phyloP scores from a whole-genome alignment of 30 jellyfish, hydroid and myxozoan species.

The Chironex yamaguchii region DNA sequence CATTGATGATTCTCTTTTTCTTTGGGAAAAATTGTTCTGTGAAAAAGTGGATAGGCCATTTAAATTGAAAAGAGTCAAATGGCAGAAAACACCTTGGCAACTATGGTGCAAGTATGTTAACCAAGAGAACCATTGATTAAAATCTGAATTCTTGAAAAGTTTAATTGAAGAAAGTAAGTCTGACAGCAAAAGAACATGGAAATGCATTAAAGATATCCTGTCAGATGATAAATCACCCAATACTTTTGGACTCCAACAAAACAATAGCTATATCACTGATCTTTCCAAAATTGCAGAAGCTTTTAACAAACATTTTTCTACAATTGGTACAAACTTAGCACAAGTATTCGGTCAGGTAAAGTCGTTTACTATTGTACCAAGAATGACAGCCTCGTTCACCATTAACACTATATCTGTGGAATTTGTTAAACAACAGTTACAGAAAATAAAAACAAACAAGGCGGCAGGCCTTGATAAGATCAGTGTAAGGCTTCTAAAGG shows the following conservation, averaged over 20 bases:
- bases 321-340: constrained; percentile 46
- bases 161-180: constrained; percentile 28
- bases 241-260: constrained; percentile 51
- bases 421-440: constrained; percentile 25
- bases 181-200: constrained; percentile 51
- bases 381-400: constrained; percentile 40
- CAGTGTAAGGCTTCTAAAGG: constrained; percentile 68
- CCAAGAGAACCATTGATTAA: constrained; percentile 34
- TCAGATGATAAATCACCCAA: constrained; percentile 43
- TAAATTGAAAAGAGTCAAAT: constrained; percentile 34
- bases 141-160: constrained; percentile 44
- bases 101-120: constrained; percentile 24
- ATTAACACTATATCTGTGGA: constrained; percentile 38
- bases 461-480: constrained; percentile 51
- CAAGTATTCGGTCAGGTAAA: constrained; percentile 14
- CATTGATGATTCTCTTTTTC: constrained; percentile 52
- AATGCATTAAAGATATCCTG: constrained; percentile 39
- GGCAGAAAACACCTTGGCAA: constrained; percentile 39
- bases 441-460: constrained; percentile 37
- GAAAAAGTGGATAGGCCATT: constrained; percentile 52
- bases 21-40: constrained; percentile 47
- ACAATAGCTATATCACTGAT: constrained; percentile 40
- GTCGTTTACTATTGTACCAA: constrained; percentile 37
- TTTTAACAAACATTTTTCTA: constrained; percentile 25
- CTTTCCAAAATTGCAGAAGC: constrained; percentile 55